Percentiles rank a stretch among this genome's conserved stretches.
These are phyloP conservation scores for Ia io DNA, from an alignment of 2,113 vertebrate genomes.

Conservation along the genomic window DNA sequence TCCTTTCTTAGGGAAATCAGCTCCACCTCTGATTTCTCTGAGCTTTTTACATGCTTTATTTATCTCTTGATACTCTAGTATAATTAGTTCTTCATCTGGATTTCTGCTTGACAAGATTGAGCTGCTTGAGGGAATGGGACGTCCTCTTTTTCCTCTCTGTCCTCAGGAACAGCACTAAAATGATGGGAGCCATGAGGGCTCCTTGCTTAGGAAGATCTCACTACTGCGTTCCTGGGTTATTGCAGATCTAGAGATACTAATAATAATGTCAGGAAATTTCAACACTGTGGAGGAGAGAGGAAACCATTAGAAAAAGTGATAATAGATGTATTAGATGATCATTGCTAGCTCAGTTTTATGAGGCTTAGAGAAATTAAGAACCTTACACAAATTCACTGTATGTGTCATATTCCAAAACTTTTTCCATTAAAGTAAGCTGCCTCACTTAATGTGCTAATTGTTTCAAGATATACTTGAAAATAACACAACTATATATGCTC, in stretches of 20 bases:
- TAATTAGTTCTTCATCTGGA: conserved; percentile 20
- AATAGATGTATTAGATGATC: background rate
- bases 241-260: background rate
- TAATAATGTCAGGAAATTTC: background rate
- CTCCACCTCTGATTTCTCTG: background rate
- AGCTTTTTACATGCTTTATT: background rate
- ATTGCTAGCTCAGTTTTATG: background rate
- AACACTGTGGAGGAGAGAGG: background rate
- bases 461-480: conserved; percentile 4
- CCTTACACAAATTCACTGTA: background rate
- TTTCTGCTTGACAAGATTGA: background rate
- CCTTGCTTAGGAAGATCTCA: background rate
- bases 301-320: background rate
- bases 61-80: background rate
- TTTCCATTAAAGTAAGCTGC: background rate
- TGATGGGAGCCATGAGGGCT: background rate
- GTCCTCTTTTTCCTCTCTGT: background rate
- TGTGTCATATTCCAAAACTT: background rate
- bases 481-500: background rate
- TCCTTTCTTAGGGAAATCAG: background rate
- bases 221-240: background rate
- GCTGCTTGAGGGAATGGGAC: background rate
- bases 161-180: background rate
- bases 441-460: background rate
- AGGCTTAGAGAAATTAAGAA: background rate